phyloP scores from a whole-genome alignment of 2,113 vertebrate genomes.

The Desmodus rotundus region DNA sequence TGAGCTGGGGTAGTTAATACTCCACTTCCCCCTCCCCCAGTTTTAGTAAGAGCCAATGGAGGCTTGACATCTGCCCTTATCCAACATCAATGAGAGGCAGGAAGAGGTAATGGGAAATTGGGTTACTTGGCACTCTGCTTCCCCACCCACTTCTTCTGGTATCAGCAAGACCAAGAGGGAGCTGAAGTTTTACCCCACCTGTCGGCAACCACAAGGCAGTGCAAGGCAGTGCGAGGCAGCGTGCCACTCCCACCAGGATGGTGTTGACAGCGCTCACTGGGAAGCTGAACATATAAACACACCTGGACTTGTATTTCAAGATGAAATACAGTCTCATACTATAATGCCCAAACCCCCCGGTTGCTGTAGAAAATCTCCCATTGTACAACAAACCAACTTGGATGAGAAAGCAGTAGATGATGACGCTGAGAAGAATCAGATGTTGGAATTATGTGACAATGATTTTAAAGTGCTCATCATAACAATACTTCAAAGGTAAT shows the following conservation, averaged over 20 bases:
- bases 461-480: neutral
- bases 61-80: neutral
- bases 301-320: neutral
- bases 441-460: neutral
- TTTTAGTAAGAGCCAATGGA: neutral
- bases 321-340: neutral
- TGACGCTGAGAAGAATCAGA: neutral
- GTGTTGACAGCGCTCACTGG: neutral
- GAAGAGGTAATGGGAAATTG: neutral
- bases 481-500: neutral
- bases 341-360: neutral
- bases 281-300: neutral
- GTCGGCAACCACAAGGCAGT: neutral
- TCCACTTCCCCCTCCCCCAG: neutral
- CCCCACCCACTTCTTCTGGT: no score
- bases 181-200: neutral
- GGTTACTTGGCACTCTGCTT: neutral
- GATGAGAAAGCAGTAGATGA: neutral
- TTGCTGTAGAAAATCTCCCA: neutral
- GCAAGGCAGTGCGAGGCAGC: no score
- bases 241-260: neutral
- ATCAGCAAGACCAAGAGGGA: neutral
- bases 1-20: neutral
- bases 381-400: neutral
- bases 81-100: neutral